Base-by-base conservation (phyloP, 1,140 invertebrate species). In the Neodiprion virginianus region DNA sequence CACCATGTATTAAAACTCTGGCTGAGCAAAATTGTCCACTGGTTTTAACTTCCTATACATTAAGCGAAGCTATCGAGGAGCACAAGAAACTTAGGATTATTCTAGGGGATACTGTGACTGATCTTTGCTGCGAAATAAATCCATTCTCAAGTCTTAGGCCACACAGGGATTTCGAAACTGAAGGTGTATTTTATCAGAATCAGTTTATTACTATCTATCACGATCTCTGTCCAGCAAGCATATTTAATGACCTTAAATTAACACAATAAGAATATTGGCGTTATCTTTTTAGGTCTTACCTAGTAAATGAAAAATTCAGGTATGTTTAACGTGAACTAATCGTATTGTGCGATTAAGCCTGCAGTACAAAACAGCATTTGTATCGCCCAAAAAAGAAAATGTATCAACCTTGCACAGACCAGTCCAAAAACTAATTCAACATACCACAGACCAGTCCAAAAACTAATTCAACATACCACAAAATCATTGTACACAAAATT, bases 101-200 rank as follows among this genome's bases (percentile, higher is more conserved):
- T 77, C 79, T 86, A 12, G 72, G 67, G 1, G 72, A 49, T n/a
- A 69, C 74, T 17, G 14, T 81, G 8, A 75, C 77, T 10, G 80
- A 68, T 72, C 8, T 79, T 70, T 82, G 69, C 14, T 78, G 74
- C 10, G 79, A 80, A 72, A 71, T 72, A 28, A 88, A 88, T 80
- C 80, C 79, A 28, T 88, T 83, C 72, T 81, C 80, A 0, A 84
- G 85, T 75, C 72, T 84, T 28, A 81, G 82, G 76, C 85, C 85
- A 4, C 78, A 82, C 50, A 83, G 86, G 76, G 82, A 85, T 77
- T 83, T 82, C 77, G 83, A 83, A 61, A 79, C 68, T 28, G 83
- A 83, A 48, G 76, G 74, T 0, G 74, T 86, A 68, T 86, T 77
- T 73, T 85, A 84, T 77, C 81, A 81, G 53, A 87, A 88, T 80